Base-by-base conservation (phyloP, 1,140 invertebrate species). In the Diachasmimorpha longicaudata region DNA sequence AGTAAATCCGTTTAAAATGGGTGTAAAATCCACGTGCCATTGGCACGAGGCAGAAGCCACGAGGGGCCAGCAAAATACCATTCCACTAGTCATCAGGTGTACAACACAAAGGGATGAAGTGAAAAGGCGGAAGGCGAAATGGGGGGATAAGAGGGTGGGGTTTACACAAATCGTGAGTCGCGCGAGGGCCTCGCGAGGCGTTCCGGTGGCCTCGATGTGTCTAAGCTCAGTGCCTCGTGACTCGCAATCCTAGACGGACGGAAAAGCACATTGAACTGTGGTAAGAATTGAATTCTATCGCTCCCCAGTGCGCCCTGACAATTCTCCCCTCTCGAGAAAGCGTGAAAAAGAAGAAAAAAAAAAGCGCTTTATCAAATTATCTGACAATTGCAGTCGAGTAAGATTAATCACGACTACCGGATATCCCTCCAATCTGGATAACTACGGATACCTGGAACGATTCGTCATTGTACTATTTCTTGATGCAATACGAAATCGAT, bases 151-250 rank as follows among this genome's bases (percentile, higher is more conserved):
- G 31, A n/a, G 70, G 8, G 75, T 71, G 78, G 77, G 74, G 46
- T 67, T 76, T 79, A 77, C 78, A 75, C 69, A 78, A 80, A 77
- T 83, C 67, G 78, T 70, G 76, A 79, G 72, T 76, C 72, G 82
- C 75, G 77, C 75, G 58, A 81, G 79, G 78, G 39, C 37, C 31
- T 77, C 67, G 77, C 77, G 55, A 81, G 79, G 78, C 58, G 68
- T 52, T 78, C 68, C 44, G 70, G 71, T 78, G 79, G 83, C 83
- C 83, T 84, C 79, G 75, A 85, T 86, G 82, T 86, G 82, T 84
- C 82, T 84, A 84, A 84, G 82, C 83, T 77, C 74, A 86, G 85
- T 86, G 77, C 82, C 80, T 81, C 83, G 85, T 85, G 85, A 84
- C 80, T 85, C 82, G 83, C 81, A 85, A 85, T 83, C 79, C 82